Evolutionary conservation across 2,888 invertebrate species (phyloP), one percentile per base, ranked within the genome.

Genomic region (Proisotoma minuta): DNA sequence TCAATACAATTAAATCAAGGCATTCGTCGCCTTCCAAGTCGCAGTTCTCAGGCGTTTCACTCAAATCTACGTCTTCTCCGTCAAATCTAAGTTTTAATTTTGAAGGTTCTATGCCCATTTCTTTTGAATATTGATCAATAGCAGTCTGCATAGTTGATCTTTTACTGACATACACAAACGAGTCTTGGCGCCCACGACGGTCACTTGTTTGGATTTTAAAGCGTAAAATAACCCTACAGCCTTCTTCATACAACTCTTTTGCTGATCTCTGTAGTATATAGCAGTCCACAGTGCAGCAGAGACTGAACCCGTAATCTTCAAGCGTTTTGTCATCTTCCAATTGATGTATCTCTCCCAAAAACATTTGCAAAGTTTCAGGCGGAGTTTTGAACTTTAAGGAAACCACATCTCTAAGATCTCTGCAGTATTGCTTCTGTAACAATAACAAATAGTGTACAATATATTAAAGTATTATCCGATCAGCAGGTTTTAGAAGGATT

Each of bases 171-270:
- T 47, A 47, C 10, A 47, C 20, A 8, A 47, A 8, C 18, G 18
- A 12, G 10, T 8, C 20, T 18, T 47, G 47, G 5, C 47, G 47
- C 5, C 47, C 47, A 20, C 47, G 47, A 10, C 47, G 8, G 18
- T 47, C 47, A 10, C n/a, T 5, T 5, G 47, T 47, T 47, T 47
- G 47, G 10, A 47, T n/a, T 47, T 47, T 47, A 47, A 47, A 47
- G 5, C 47, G 8, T n/a, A 47, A 18, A 10, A 18, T 10, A 18
- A n/a, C 47, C 47, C 5, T 18, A 20, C 18, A n/a, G 5, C 18
- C 18, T 12, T 12, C 47, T 10, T 5, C 5, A 20, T 10, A 47
- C n/a, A 8, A 20, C 20, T 47, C 47, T 18, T 47, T 47, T 5
- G 10, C 47, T 20, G 47, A n/a, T 47, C 5, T 47, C 5, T 47